These are phyloP conservation scores for Ailuropoda melanoleuca DNA, from an alignment of 2,113 vertebrate genomes.

Conservation along the genomic window DNA sequence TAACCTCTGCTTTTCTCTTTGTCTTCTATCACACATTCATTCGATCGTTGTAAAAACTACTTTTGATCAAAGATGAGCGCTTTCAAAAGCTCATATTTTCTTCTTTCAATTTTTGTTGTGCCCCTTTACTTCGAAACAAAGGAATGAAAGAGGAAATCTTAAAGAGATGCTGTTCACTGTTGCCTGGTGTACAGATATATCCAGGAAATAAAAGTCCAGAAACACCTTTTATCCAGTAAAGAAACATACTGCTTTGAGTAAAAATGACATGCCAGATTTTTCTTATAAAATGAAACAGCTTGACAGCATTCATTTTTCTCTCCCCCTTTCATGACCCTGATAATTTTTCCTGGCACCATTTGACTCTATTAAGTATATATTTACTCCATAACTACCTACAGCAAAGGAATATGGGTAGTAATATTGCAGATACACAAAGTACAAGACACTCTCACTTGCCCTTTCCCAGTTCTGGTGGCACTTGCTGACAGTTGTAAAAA, in stretches of 20 bases:
- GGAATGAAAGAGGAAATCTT: neutral
- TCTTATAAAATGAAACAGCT: neutral
- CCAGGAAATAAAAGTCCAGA: neutral
- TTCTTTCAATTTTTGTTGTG: neutral
- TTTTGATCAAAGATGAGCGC: neutral
- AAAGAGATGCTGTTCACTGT: neutral
- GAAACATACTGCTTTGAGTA: neutral
- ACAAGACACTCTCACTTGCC: neutral
- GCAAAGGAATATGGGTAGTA: neutral
- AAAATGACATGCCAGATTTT: neutral
- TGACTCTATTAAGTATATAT: conserved; percentile 45
- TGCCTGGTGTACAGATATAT: neutral
- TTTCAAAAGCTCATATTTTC: neutral
- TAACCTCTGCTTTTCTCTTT: neutral
- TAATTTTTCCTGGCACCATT: conserved; percentile 2
- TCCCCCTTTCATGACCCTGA: neutral
- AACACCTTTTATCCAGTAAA: neutral
- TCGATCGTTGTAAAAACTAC: neutral
- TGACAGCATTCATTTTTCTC: neutral
- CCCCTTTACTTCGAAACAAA: neutral
- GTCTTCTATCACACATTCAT: neutral
- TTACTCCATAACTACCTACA: neutral
- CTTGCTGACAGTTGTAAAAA: conserved; percentile 66
- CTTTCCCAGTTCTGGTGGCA: neutral
- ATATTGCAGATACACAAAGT: neutral